Conservation (phyloP, 2,888 invertebrate genomes). For the Cataglyphis altisquamis region DNA sequence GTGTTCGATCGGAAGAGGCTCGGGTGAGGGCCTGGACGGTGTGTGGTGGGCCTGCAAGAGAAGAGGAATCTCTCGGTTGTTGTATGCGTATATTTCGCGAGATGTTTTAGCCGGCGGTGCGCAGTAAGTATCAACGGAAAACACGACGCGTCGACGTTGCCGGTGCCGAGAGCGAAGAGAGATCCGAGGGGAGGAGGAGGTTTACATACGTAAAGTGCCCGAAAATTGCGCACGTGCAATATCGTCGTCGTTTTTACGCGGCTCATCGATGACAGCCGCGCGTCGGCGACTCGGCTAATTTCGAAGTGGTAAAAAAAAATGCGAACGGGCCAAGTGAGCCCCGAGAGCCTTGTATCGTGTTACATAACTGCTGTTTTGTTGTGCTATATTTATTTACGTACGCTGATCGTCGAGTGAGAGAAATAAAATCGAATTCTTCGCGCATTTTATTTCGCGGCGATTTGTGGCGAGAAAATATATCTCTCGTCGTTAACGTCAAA, state of each 20-base stretch:
- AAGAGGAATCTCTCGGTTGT: neutral
- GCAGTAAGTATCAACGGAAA: slow-evolving; percentile 39
- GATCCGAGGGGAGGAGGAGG: neutral
- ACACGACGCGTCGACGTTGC: slow-evolving; percentile 34
- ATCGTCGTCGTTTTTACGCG: slow-evolving; percentile 33
- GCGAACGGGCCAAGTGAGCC: neutral
- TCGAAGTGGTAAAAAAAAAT: neutral
- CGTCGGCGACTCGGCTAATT: neutral
- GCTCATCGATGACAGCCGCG: slow-evolving; percentile 25
- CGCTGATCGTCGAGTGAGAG: neutral
- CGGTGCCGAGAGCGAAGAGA: slow-evolving; percentile 21
- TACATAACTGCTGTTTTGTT: neutral
- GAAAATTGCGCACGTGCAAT: slow-evolving; percentile 19
- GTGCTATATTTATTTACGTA: neutral
- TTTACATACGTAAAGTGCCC: neutral
- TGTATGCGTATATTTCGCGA: neutral
- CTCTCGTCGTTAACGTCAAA: neutral
- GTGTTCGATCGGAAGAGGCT: slow-evolving; percentile 9
- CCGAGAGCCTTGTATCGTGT: neutral
- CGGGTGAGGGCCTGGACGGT: neutral
- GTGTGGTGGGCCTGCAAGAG: neutral
- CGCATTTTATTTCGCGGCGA: neutral
- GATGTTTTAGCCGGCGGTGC: slow-evolving; percentile 10
- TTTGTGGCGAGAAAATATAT: neutral
- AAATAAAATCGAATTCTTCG: neutral